Evolutionary conservation across 2,113 vertebrate species (phyloP).

Genomic region (Mustelus asterias): DNA sequence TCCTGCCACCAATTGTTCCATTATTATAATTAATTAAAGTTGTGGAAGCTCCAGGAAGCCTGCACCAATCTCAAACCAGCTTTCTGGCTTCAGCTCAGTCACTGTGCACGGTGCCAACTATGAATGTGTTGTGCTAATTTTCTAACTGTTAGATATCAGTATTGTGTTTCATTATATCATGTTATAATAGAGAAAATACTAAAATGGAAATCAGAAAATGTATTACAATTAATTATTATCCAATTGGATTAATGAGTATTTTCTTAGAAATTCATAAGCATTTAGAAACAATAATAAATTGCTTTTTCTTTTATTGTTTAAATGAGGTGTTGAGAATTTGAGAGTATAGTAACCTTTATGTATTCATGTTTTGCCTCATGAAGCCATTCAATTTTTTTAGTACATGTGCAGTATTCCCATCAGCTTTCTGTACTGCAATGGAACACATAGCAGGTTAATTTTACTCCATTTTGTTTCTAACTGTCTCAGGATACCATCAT

Average conservation of each 20-base stretch:
- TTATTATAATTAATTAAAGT: conserved; percentile 13
- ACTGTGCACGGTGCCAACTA: not conserved
- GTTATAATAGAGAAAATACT: not conserved
- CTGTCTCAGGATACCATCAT: not conserved
- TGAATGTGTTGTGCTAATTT: not conserved
- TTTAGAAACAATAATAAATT: not conserved
- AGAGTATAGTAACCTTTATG: not conserved
- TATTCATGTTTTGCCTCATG: not conserved
- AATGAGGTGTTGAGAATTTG: not conserved
- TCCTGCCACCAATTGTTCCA: not conserved
- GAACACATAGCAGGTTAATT: not conserved
- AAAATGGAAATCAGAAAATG: not conserved
- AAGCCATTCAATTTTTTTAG: not conserved
- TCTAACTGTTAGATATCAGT: not conserved
- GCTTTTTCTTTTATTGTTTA: not conserved
- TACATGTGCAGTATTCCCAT: not conserved
- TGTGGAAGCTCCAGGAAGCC: not conserved
- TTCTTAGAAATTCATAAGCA: not conserved
- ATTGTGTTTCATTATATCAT: not conserved
- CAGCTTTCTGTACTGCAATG: not conserved
- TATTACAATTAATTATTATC: not conserved
- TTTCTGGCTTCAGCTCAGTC: not conserved
- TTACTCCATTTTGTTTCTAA: not conserved
- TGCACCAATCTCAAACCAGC: not conserved
- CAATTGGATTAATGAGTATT: not conserved